A percentile compares a stretch with the other conserved stretches of the same genome.
Evolutionary conservation across 2,888 invertebrate species (phyloP).

Genomic region (Metalampra italica): DNA sequence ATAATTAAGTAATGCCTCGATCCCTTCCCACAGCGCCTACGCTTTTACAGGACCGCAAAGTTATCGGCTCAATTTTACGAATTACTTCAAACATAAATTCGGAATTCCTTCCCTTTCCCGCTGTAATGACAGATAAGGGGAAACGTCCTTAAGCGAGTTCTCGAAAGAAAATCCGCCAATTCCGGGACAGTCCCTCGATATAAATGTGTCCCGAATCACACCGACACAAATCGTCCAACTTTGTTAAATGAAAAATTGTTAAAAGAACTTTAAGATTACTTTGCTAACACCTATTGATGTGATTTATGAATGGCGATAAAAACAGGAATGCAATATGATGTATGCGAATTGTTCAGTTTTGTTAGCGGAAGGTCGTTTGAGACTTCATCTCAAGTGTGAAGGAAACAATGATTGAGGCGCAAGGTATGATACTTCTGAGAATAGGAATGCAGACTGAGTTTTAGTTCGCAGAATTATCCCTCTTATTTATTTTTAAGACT

Average conservation of each 20-base stretch:
- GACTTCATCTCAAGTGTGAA: not conserved
- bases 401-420: not conserved
- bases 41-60: slow-evolving; percentile 9
- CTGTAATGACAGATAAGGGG: slow-evolving; percentile 27
- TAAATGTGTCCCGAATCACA: slow-evolving; percentile 24
- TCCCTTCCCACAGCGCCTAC: not conserved
- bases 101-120: slow-evolving; percentile 17
- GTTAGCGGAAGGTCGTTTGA: not conserved
- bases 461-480: not conserved
- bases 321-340: slow-evolving; percentile 38
- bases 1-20: slow-evolving; percentile 2
- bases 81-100: slow-evolving; percentile 15
- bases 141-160: slow-evolving; percentile 25
- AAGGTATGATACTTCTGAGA: not conserved
- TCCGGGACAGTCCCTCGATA: slow-evolving; percentile 20
- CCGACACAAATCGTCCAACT: slow-evolving; percentile 47
- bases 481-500: not conserved
- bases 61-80: slow-evolving; percentile 9
- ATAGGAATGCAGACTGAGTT: not conserved
- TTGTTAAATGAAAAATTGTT: slow-evolving; percentile 47
- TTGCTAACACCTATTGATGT: slow-evolving; percentile 46
- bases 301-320: slow-evolving; percentile 42
- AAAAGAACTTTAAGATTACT: slow-evolving; percentile 48
- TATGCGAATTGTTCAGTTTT: slow-evolving; percentile 23
- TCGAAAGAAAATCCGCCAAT: slow-evolving; percentile 23